Percentiles rank a stretch among this genome's conserved stretches.
Conservation (phyloP, 2,888 invertebrate species). For the Pycnomerus fuliginosus region DNA sequence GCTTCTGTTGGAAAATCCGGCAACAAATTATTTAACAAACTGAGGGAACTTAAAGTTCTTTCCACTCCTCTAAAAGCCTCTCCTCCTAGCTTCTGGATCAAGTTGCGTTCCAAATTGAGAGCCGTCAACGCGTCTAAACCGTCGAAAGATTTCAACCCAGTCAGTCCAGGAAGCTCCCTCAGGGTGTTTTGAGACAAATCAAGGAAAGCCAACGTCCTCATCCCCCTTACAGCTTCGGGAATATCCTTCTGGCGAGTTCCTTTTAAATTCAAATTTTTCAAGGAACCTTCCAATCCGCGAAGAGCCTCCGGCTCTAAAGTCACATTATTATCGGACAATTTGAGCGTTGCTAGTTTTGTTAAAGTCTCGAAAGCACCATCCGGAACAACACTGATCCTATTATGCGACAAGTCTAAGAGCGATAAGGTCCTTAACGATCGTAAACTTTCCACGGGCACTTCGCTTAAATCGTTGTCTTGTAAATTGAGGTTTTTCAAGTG, state of each 20-base stretch:
- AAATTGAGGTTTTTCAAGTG: conserved; percentile 81
- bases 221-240: conserved; percentile 75
- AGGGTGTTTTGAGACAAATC: conserved; percentile 89
- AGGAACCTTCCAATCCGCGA: conserved; percentile 73
- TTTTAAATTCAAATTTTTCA: conserved; percentile 88
- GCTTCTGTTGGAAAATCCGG: conserved; percentile 85
- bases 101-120: conserved; percentile 83
- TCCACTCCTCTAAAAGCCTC: conserved; percentile 79
- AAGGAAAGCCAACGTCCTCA: conserved; percentile 79
- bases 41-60: conserved; percentile 82
- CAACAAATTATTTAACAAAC: conserved; percentile 83
- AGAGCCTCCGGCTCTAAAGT: conserved; percentile 71
- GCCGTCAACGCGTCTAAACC: conserved; percentile 81
- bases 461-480: conserved; percentile 76
- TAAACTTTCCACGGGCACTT: conserved; percentile 75
- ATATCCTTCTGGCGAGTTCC: conserved; percentile 79
- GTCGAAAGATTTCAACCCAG: conserved; percentile 66
- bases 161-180: conserved; percentile 73
- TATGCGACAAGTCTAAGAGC: conserved; percentile 81
- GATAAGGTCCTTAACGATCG: conserved; percentile 68
- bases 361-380: conserved; percentile 75
- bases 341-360: conserved; percentile 73
- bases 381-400: conserved; percentile 71
- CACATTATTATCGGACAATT: conserved; percentile 85
- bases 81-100: conserved; percentile 74